A percentile compares a stretch with the other conserved stretches of the same genome.
These are phyloP conservation scores for Pollenia angustigena DNA, from an alignment of 2,888 invertebrate species.

Conservation along the genomic window DNA sequence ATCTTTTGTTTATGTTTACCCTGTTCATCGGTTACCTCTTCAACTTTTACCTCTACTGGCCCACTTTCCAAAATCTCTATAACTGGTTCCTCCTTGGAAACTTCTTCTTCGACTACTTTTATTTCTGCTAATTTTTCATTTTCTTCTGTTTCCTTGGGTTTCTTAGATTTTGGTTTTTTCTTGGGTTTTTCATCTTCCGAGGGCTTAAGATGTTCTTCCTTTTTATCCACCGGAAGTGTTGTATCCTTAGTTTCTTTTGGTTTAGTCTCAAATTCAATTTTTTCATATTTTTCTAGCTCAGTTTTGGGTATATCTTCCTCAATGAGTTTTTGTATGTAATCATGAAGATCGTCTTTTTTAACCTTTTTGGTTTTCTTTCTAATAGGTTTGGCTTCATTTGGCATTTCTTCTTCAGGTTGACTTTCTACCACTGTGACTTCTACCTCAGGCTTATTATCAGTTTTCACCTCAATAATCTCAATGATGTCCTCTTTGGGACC, in stretches of 20 bases:
- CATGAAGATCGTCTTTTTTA: slow-evolving; percentile 81
- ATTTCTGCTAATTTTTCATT: slow-evolving; percentile 76
- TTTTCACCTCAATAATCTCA: slow-evolving; percentile 82
- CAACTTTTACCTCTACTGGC: slow-evolving; percentile 78
- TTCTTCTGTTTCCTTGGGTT: slow-evolving; percentile 71
- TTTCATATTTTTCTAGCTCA: slow-evolving; percentile 84
- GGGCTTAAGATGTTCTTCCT: slow-evolving; percentile 78
- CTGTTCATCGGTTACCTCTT: slow-evolving; percentile 78
- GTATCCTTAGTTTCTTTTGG: slow-evolving; percentile 78
- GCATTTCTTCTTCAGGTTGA: slow-evolving; percentile 79
- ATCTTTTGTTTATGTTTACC: slow-evolving; percentile 80
- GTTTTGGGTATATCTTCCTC: slow-evolving; percentile 83
- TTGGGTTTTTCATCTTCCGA: slow-evolving; percentile 80
- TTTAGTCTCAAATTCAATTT: slow-evolving; percentile 81
- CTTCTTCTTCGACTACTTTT: slow-evolving; percentile 76
- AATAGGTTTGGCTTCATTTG: slow-evolving; percentile 78
- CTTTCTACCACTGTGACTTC: slow-evolving; percentile 80
- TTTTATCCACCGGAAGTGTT: slow-evolving; percentile 70
- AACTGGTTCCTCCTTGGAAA: slow-evolving; percentile 73
- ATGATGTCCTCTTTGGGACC: slow-evolving; percentile 82
- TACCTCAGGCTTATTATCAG: slow-evolving; percentile 81
- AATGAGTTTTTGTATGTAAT: slow-evolving; percentile 82
- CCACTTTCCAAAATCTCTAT: slow-evolving; percentile 79
- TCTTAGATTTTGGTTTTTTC: slow-evolving; percentile 75
- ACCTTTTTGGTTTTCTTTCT: slow-evolving; percentile 82